A percentile compares a stretch with the other conserved stretches of the same genome.
Evolutionary conservation across 1,140 invertebrate species (phyloP).

Genomic region (Drosophila nasuta): DNA sequence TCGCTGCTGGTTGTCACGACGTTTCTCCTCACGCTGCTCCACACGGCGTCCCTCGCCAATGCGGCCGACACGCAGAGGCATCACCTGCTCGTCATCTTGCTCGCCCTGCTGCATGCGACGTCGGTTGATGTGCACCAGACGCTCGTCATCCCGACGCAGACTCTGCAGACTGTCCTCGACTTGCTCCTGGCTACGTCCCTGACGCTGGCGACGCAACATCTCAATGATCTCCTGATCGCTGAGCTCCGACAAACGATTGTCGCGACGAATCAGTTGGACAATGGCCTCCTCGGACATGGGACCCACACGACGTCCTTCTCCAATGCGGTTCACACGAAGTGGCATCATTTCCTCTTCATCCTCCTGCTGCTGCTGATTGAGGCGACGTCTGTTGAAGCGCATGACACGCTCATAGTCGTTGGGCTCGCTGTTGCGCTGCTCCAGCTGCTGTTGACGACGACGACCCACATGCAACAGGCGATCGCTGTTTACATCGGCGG

Average conservation of each 20-base stretch:
- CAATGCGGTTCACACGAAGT: slow-evolving; percentile 42
- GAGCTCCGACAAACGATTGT: slow-evolving; percentile 48
- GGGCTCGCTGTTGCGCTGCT: not conserved
- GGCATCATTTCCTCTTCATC: slow-evolving; percentile 2
- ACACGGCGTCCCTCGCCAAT: slow-evolving; percentile 2
- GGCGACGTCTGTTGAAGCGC: slow-evolving; percentile 7
- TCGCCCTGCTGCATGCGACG: not conserved
- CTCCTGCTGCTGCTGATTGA: not conserved
- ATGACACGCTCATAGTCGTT: too few species aligned
- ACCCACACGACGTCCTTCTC: slow-evolving; percentile 57
- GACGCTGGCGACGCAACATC: slow-evolving; percentile 57
- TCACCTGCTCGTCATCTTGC: not conserved
- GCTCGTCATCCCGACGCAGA: slow-evolving; percentile 47
- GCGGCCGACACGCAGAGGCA: not conserved
- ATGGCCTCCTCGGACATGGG: slow-evolving; percentile 41
- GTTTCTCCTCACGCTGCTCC: slow-evolving; percentile 51
- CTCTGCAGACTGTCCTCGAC: slow-evolving; percentile 7
- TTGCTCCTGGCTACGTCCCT: slow-evolving; percentile 1
- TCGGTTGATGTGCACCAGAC: slow-evolving; percentile 47
- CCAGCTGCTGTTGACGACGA: slow-evolving; percentile 45
- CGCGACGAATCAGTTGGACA: slow-evolving; percentile 53
- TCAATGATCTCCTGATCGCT: slow-evolving; percentile 59
- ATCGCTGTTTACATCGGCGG: slow-evolving; percentile 35
- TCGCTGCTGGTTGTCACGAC: not conserved
- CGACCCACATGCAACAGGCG: slow-evolving; percentile 56